Evolutionary conservation across 2,797 vertebrate genomes (phyloP), one percentile per base, ranked within the genome.

Genomic region (Ambastaia sidthimunki): DNA sequence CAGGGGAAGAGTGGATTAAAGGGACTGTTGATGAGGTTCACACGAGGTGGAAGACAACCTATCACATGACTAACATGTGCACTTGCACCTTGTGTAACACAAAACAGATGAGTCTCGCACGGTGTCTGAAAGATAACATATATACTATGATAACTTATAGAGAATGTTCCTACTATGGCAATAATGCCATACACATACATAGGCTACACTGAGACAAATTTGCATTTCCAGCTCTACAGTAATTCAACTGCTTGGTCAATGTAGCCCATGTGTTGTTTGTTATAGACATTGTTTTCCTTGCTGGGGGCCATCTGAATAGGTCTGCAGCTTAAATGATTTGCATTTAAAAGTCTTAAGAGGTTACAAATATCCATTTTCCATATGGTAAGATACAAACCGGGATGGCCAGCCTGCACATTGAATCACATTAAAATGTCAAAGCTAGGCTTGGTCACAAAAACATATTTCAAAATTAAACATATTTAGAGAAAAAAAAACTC

Each of bases 61-160:
- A 80, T 72, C 74, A 54, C 81, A 86, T 74, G 74, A 80, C 78
- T 76, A 84, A 76, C 85, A 84, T 44, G 69, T 87, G 82, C 75
- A 74, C 73, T 67, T 78, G 73, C 86, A 83, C 84, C 82, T 85
- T 65, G 69, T 69, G 9, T 86, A 88, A 86, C n/a, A 0, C 44
- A 31, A 63, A 86, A 70, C 88, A 88, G 74, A 82, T 23, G 55
- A 67, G 74, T 82, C 70, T 57, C 57, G 71, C 81, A 77, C 82
- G 80, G 77, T 85, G 85, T 82, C 71, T 21, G 7, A 68, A 55
- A 71, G 68, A 80, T 80, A 80, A 83, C 78, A 84, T 83, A 80
- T 76, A 85, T 55, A 57, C 52, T 34, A 15, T 13, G 70, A 59
- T 67, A 77, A 80, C 78, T 68, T 76, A 9, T 48, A 80, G 71